Base-by-base conservation (phyloP, 2,888 invertebrate genomes). In the Drosophila limbata region DNA sequence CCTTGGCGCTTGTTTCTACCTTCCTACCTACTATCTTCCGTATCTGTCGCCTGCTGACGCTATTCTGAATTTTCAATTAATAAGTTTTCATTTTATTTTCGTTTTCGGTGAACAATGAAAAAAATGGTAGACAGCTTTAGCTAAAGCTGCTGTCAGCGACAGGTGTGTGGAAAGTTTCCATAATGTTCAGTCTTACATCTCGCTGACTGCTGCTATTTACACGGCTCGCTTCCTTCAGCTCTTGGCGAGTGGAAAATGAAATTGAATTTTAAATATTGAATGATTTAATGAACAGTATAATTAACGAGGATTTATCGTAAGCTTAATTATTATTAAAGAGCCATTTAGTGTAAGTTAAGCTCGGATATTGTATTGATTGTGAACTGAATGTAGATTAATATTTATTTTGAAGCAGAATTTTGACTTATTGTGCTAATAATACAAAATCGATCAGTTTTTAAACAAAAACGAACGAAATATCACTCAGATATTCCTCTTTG, bases 51-150 rank as follows among this genome's bases (percentile, higher is more conserved):
- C 60, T 60, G 52, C 56, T 65, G 62, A 35, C 51, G 57, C n/a
- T 40, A 17, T 19, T 56, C 48, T 60, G 64, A 72, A 76, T 70
- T 83, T 86, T 83, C 86, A 85, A 83, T 83, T 85, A 85, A 81
- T 81, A 85, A 81, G 83, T 86, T 83, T 59, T 64, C 69, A 60
- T 79, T 71, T 81, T 67, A 65, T 61, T 69, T 61, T 37, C 45
- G 35, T 44, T 45, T 25, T 25, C 25, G 25, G 25, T 25, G 9
- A 61, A n/a, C 52, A 57, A 52, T 57, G 19, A 40, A 60, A 42
- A 63, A 53, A 52, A 62, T 42, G 45, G 17, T 9, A 59, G 55
- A 21, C 59, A 67, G 76, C 68, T 68, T 76, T 51, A 37, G 57
- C 69, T 55, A 47, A 80, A 85, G 64, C 81, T 82, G 64, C 81